These are phyloP conservation scores for Delichon dasypus DNA, from an alignment of 2,797 vertebrate species.

Conservation along the genomic window DNA sequence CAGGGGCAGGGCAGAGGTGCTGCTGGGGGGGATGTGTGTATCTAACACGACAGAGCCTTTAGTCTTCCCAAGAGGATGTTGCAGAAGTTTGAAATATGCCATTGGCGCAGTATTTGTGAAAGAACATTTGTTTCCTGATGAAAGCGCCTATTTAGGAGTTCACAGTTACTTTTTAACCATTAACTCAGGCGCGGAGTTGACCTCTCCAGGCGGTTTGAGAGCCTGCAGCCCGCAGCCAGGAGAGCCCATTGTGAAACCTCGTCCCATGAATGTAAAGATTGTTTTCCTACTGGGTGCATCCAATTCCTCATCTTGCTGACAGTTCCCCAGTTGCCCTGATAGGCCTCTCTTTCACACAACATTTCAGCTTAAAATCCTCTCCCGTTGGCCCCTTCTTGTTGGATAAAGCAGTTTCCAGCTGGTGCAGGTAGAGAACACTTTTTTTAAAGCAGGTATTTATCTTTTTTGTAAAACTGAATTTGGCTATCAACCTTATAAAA, in stretches of 20 bases:
- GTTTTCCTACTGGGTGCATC: not conserved
- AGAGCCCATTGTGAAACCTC: not conserved
- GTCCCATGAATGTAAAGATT: conserved; percentile 40
- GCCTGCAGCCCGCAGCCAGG: not conserved
- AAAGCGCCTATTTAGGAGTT: conserved; percentile 33
- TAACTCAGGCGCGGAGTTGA: not conserved
- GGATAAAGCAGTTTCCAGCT: not conserved
- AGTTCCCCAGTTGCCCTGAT: not conserved
- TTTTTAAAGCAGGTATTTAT: not conserved
- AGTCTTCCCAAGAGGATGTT: conserved; percentile 16
- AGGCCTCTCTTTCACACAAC: not conserved
- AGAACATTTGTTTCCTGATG: conserved; percentile 40
- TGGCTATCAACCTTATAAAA: not conserved
- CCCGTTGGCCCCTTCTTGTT: not conserved
- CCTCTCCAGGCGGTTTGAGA: not conserved
- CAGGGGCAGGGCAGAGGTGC: not conserved
- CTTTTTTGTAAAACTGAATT: not conserved
- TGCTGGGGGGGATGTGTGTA: not conserved
- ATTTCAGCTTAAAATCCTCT: not conserved
- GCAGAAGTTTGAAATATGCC: conserved; percentile 9
- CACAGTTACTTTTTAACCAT: not conserved
- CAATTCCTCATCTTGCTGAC: not conserved
- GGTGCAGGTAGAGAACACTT: not conserved
- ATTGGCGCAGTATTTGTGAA: not conserved
- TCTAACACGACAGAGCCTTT: not conserved